A percentile compares a stretch with the other conserved stretches of the same genome.
Conservation (phyloP, 2,888 invertebrate genomes). For the Pinctada fucata region DNA sequence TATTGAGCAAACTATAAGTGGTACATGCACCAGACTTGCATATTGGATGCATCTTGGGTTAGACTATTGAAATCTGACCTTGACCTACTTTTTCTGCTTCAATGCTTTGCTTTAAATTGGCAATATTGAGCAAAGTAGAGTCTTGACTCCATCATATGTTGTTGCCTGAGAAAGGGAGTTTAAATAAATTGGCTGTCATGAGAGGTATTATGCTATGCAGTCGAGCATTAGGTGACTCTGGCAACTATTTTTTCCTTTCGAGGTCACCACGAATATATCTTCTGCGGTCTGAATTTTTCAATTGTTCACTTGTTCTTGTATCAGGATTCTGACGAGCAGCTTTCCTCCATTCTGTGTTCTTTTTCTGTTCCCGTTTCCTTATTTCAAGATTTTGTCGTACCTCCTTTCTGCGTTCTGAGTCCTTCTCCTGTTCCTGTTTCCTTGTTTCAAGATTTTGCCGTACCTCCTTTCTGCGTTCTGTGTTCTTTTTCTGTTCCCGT, state of each 20-base stretch:
- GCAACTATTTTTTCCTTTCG: neutral
- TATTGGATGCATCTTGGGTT: too few species aligned
- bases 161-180: too few species aligned
- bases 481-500: slow-evolving; percentile 37
- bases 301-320: neutral
- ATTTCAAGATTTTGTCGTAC: neutral
- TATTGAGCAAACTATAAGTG: too few species aligned
- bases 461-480: neutral
- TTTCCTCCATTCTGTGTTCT: neutral
- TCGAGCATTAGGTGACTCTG: too few species aligned
- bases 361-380: neutral
- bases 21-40: too few species aligned
- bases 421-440: neutral
- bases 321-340: neutral
- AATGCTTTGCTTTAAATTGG: too few species aligned
- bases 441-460: neutral
- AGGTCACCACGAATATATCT: neutral
- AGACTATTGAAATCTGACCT: too few species aligned
- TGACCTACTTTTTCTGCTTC: too few species aligned
- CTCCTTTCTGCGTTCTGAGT: neutral
- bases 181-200: too few species aligned
- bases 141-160: too few species aligned
- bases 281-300: neutral
- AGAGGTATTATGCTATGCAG: too few species aligned
- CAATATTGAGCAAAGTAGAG: too few species aligned